Base-by-base conservation (phyloP, 2,113 vertebrate species). In the Brachirus orientalis region DNA sequence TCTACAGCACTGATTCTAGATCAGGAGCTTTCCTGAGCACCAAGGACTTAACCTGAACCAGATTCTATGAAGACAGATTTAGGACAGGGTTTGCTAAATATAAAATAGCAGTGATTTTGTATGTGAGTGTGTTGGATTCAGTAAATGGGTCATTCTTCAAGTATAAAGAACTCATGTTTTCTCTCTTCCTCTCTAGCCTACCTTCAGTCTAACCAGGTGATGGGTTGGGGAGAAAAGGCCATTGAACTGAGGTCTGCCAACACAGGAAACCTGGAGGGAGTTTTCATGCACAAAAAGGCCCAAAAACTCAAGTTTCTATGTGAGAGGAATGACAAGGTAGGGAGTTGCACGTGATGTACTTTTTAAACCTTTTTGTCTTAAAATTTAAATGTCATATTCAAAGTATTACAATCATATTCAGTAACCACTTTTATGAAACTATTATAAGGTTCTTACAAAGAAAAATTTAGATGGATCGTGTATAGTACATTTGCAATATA, bases 241-340 rank as follows among this genome's bases (percentile, higher is more conserved):
- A 96, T 98, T 44, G 98, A 99, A 88, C 91, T 95, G 17, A 93
- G 96, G 8, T 96, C 96, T 14, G 95, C 94, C 44, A 95, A 94
- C 81, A 94, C 94, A 0, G 95, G 92, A 6, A 93, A 92, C 79
- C 91, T 99, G 74, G 97, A 98, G 83, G 96, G 93, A 55, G 96
- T 98, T 44, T 95, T 99, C 82, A 97, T 98, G 94, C 96, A 95
- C 93, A 98, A 97, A 76, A 96, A 96, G 81, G 95, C 96, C 47
- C 97, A 98, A 89, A 97, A 96, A 61, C 94, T 99, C 71, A 98
- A 98, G 91, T 98, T 98, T 80, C 90, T 99, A 0, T 99, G 98
- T 85, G 95, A 97, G 86, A 94, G 96, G 86, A 98, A 98, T 14
- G 97, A 99, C 91, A 99, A 99, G 95, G 98, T 99, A 51, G 0